Conservation (phyloP, 2,888 invertebrate genomes). For the Mythimna vitellina region DNA sequence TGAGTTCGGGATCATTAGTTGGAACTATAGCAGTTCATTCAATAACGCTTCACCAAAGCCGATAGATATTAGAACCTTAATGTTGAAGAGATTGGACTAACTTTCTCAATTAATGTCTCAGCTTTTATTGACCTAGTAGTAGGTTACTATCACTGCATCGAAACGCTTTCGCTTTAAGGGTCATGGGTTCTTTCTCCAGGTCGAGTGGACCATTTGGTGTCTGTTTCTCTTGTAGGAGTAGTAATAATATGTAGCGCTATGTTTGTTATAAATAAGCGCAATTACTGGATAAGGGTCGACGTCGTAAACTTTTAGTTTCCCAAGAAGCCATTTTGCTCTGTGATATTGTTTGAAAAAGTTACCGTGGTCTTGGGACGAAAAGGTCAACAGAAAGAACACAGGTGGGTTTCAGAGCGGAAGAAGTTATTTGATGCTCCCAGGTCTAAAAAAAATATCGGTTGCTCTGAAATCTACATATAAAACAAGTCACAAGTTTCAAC, state of each 20-base stretch:
- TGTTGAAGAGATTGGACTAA: slow-evolving; percentile 8
- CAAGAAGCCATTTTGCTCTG: neutral
- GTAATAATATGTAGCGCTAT: no score
- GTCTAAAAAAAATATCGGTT: neutral
- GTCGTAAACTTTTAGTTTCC: neutral
- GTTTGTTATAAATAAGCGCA: neutral
- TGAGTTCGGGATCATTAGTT: neutral
- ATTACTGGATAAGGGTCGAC: neutral
- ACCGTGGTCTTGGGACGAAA: no score
- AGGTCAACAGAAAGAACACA: no score
- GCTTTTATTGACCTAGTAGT: slow-evolving; percentile 21
- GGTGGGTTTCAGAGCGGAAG: no score
- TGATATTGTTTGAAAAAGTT: no score
- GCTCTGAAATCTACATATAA: neutral
- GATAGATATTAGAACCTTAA: slow-evolving; percentile 10
- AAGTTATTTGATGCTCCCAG: no score
- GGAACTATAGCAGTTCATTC: neutral
- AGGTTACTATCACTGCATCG: slow-evolving; percentile 7
- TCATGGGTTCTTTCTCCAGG: slow-evolving; percentile 8
- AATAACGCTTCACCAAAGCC: neutral
- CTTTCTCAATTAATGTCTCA: slow-evolving; percentile 14
- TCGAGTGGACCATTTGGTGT: neutral
- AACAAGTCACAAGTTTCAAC: neutral
- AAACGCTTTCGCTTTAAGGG: slow-evolving; percentile 26
- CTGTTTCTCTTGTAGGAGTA: neutral